Evolutionary conservation across 2,888 invertebrate genomes (phyloP).

Genomic region (Lasius fuliginosus): DNA sequence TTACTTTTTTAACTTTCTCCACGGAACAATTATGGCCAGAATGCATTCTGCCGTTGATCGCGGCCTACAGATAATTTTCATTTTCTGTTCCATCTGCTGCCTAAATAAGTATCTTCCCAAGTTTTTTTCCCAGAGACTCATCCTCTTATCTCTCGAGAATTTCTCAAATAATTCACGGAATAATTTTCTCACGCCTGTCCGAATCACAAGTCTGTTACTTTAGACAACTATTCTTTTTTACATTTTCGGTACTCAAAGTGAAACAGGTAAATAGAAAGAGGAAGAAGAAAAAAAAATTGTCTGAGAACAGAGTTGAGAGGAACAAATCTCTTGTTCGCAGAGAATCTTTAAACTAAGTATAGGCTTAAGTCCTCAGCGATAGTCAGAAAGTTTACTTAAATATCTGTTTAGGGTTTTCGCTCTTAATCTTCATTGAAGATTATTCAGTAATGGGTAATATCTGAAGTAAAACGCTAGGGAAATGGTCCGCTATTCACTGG

Average conservation of each 20-base stretch:
- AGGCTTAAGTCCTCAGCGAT: too few species aligned
- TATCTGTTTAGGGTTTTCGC: background rate
- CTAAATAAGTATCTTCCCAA: constrained; percentile 35
- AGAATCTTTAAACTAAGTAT: background rate
- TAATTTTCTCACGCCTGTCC: constrained; percentile 4
- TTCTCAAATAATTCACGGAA: background rate
- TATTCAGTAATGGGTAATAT: background rate
- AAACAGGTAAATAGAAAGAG: background rate
- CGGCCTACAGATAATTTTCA: background rate
- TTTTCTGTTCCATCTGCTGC: background rate
- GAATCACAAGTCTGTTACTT: background rate
- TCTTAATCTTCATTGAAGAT: background rate
- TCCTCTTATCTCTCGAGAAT: background rate
- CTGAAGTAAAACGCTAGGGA: background rate
- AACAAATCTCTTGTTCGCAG: background rate
- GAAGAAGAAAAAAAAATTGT: background rate
- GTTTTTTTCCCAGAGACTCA: background rate
- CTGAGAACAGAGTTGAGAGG: background rate
- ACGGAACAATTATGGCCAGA: background rate
- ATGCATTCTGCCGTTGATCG: background rate
- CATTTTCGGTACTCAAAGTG: background rate
- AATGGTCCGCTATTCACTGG: background rate
- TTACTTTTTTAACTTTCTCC: constrained; percentile 42
- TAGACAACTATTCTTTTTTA: background rate
- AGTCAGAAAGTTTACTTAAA: background rate